Base-by-base conservation (phyloP, 1,140 invertebrate species). In the Diplogasteroides magnus region DNA sequence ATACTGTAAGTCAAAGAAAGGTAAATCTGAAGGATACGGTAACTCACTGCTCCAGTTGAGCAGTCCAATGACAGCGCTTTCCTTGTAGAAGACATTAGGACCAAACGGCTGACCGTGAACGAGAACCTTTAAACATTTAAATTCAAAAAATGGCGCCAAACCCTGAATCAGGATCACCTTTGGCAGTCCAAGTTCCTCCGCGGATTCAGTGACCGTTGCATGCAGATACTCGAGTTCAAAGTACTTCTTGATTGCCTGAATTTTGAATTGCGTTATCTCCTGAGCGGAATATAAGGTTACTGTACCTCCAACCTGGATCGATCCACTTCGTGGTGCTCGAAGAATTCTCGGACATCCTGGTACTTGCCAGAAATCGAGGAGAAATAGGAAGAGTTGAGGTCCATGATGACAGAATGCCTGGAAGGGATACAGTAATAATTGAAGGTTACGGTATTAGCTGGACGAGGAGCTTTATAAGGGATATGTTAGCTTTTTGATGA, bases 31-130 rank as follows among this genome's bases (percentile, higher is more conserved):
- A 3, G 61, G 15, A 58, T 31, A 29, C 29, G 0, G 19, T 27
- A 26, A 73, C 77, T 28, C 31, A 82, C 78, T 74, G 29, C 78
- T 77, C 78, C 78, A 80, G 67, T 80, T 80, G 57, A 80, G 76
- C 28, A 80, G 31, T 23, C 76, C 71, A 29, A 61, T 48, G 15
- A 76, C 64, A 11, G 66, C 62, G 14, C 73, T 32, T n/a, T 74
- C 62, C 37, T 77, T 76, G 25, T 65, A 32, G 59, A 82, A 80
- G 29, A 82, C 57, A 64, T 82, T 81, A 28, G 68, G 64, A 13
- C 72, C 73, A 58, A 71, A 69, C 31, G 78, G 78, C 72, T 82
- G 74, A 19, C 78, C 78, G 60, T 80, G 78, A 2, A 80, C 69
- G 27, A 75, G 65, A 62, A 73, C 77, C 59, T 68, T 59, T 31